Evolutionary conservation across 2,888 invertebrate genomes (phyloP).

Genomic region (Bellardia bayeri): DNA sequence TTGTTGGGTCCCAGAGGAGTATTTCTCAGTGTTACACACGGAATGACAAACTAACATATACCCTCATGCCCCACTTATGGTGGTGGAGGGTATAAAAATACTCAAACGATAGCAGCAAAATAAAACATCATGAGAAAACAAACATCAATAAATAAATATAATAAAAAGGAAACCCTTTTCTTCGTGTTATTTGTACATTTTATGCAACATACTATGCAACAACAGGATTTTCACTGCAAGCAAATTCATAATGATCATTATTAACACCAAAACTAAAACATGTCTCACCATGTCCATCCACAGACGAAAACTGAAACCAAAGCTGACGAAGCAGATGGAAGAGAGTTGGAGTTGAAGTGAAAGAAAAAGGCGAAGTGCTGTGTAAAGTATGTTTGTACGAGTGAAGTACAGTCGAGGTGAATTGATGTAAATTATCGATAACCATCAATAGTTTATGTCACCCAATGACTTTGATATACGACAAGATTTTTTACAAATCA

Average conservation of each 20-base stretch:
- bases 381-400: too few species aligned
- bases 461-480: constrained; percentile 82
- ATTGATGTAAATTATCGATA: constrained; percentile 83
- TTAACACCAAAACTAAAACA: constrained; percentile 63
- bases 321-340: constrained; percentile 38
- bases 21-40: too few species aligned
- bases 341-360: constrained; percentile 6
- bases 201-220: constrained; percentile 4
- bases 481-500: constrained; percentile 82
- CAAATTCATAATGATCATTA: constrained; percentile 65
- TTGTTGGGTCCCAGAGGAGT: too few species aligned
- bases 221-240: constrained; percentile 38
- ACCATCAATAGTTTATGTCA: constrained; percentile 81
- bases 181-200: constrained; percentile 1
- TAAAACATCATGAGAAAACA: constrained; percentile 43
- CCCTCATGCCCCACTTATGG: too few species aligned
- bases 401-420: constrained; percentile 74
- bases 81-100: too few species aligned
- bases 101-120: constrained; percentile 1
- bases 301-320: constrained; percentile 35
- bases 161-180: constrained; percentile 56
- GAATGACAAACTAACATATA: too few species aligned
- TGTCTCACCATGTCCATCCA: constrained; percentile 43
- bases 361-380: constrained; percentile 46
- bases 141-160: constrained; percentile 65